These are phyloP conservation scores for Drosophila simulans DNA, from an alignment of 1,140 invertebrate species.

Conservation along the genomic window DNA sequence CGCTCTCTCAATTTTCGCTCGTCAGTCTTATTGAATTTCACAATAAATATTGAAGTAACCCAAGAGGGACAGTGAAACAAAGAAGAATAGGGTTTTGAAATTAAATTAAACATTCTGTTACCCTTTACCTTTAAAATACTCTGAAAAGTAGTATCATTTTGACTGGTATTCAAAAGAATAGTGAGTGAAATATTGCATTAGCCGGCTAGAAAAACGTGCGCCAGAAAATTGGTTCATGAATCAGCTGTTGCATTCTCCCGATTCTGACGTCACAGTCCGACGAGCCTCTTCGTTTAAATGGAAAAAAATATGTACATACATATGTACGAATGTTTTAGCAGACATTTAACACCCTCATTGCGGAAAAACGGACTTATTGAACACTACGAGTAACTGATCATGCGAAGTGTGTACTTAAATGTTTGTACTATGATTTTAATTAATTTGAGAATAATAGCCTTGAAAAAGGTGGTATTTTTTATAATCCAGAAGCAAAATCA, in stretches of 20 bases:
- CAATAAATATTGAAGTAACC: slow-evolving; percentile 39
- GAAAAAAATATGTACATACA: background rate
- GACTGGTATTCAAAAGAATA: background rate
- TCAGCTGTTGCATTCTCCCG: slow-evolving; percentile 33
- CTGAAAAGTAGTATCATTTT: background rate
- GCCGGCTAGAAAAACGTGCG: slow-evolving; percentile 40
- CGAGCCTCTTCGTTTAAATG: background rate
- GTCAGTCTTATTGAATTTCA: slow-evolving; percentile 72
- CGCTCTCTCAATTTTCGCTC: slow-evolving; percentile 45
- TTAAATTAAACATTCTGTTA: background rate
- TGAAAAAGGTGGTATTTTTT: too few species aligned
- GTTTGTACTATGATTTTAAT: too few species aligned
- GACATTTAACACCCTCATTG: too few species aligned
- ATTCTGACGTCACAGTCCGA: slow-evolving; percentile 1
- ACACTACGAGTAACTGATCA: too few species aligned
- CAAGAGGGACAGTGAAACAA: background rate
- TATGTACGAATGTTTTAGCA: too few species aligned
- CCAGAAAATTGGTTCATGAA: slow-evolving; percentile 53
- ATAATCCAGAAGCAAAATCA: too few species aligned
- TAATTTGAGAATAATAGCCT: too few species aligned
- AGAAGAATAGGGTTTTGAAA: background rate
- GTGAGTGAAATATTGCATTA: background rate
- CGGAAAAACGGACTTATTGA: too few species aligned
- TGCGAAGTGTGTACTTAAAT: too few species aligned
- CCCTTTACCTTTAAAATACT: background rate